Conservation (phyloP, 2,888 invertebrate genomes). For the Tipula confusa region DNA sequence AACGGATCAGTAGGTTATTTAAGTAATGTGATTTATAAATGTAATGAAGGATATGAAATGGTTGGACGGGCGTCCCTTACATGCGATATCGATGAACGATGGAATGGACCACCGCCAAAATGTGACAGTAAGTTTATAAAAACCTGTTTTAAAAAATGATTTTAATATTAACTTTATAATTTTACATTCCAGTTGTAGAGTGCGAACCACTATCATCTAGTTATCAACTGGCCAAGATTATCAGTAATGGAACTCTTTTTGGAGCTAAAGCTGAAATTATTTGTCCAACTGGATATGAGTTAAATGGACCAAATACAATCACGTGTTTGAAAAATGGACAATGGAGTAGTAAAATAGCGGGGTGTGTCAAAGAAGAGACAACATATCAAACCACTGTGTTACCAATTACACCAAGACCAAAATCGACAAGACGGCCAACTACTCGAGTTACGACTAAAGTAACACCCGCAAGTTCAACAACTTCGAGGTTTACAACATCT, state of each 20-base stretch:
- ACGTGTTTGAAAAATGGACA: constrained; percentile 71
- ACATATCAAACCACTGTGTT: constrained; percentile 45
- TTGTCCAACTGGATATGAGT: constrained; percentile 64
- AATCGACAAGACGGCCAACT: constrained; percentile 39
- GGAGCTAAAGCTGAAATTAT: constrained; percentile 72
- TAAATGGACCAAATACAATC: constrained; percentile 64
- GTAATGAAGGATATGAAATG: constrained; percentile 80
- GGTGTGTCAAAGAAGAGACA: constrained; percentile 63
- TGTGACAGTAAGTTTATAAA: constrained; percentile 65
- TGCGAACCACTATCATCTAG: constrained; percentile 66
- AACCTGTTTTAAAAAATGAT: neutral
- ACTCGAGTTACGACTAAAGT: constrained; percentile 36
- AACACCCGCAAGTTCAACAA: constrained; percentile 40
- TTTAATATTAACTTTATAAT: neutral
- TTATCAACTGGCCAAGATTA: constrained; percentile 54
- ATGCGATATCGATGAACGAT: constrained; percentile 87
- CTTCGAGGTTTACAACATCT: constrained; percentile 45
- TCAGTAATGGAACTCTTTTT: constrained; percentile 59
- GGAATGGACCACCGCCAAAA: constrained; percentile 89
- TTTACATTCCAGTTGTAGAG: constrained; percentile 56
- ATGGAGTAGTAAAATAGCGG: constrained; percentile 73
- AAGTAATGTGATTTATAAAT: constrained; percentile 78
- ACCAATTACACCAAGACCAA: constrained; percentile 45
- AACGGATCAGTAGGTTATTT: constrained; percentile 85
- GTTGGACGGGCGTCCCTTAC: constrained; percentile 75